phyloP scores from a whole-genome alignment of 1,140 invertebrate genomes.

The Lordiphosa collinella region DNA sequence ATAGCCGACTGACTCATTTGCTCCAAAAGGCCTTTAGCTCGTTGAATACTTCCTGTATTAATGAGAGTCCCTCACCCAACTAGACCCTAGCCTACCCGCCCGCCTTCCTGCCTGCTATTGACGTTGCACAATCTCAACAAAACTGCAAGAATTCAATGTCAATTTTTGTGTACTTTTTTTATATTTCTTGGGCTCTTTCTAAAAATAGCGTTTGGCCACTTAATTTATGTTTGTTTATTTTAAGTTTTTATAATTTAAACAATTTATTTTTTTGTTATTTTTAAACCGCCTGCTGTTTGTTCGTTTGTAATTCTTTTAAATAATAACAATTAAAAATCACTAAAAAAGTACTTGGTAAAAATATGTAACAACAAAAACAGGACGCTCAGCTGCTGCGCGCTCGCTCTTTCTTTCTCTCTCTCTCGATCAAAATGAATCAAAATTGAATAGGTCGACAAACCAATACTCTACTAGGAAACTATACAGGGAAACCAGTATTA shows the following conservation, averaged over 20 bases:
- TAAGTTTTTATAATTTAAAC: constrained; percentile 19
- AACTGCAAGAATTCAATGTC: constrained; percentile 66
- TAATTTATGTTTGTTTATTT: constrained; percentile 67
- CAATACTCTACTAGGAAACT: too few relatives aligned
- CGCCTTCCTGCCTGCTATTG: constrained; percentile 36
- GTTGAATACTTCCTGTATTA: constrained; percentile 34
- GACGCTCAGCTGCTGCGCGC: constrained; percentile 24
- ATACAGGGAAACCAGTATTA: too few relatives aligned
- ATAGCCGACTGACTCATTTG: constrained; percentile 36
- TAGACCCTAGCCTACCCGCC: too few relatives aligned
- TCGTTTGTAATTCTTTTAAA: constrained; percentile 43
- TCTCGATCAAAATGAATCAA: constrained; percentile 13
- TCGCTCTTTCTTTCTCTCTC: constrained; percentile 10
- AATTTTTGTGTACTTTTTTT: constrained; percentile 40
- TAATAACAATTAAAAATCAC: constrained; percentile 45
- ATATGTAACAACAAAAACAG: constrained; percentile 41
- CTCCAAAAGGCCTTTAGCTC: constrained; percentile 35
- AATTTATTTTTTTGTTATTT: constrained; percentile 3
- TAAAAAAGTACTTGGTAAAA: constrained; percentile 7
- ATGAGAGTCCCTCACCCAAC: constrained; percentile 12
- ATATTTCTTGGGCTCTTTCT: constrained; percentile 29
- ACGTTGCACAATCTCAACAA: constrained; percentile 57
- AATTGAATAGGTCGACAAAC: too few relatives aligned
- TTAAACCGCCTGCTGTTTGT: constrained; percentile 6
- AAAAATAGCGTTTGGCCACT: constrained; percentile 53